Base-by-base conservation (phyloP, 1,140 invertebrate genomes). In the Rhysida immarginata region DNA sequence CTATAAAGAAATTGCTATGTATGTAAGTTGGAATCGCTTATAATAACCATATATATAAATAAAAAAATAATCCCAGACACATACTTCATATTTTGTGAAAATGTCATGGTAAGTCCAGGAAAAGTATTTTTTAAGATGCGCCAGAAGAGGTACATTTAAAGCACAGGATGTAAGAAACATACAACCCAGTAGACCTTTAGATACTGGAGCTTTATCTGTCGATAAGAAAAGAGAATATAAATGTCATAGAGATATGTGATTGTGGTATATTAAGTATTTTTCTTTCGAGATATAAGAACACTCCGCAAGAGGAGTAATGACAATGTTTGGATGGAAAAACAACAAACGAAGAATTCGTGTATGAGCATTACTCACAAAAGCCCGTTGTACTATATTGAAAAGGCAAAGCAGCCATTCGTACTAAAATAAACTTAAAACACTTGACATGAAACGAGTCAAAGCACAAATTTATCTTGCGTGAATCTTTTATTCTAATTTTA, bases 171-270 rank as follows among this genome's bases (percentile, higher is more conserved):
- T 71, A 21, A 75, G 53, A 57, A 75, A 71, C 62, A 74, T 66
- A 24, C 63, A 64, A 21, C 72, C 69, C 62, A 74, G 64, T 18
- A 74, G 60, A 20, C 70, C 70, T 61, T 74, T 75, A 14, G 69
- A 72, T 26, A 75, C 72, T 45, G 73, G 73, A 48, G 71, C 71
- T 64, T 71, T 71, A 63, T 74, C 73, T 74, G 60, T 21, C 67
- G 67, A 54, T 56, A 54, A 62, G 59, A 44, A 60, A n/a, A 57
- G 24, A 21, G 45, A 18, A 8, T 29, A 3, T 21, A 25, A 18
- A 26, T 8, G 5, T 53, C 18, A 18, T n/a, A n/a, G n/a, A n/a
- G n/a, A n/a, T n/a, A n/a, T n/a, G n/a, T n/a, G n/a, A n/a, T n/a
- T n/a, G n/a, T n/a, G n/a, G n/a, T n/a, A n/a, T n/a, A n/a, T n/a